Base-by-base conservation (phyloP, 2,888 invertebrate species). In the Phoenoteleia sp. region DNA sequence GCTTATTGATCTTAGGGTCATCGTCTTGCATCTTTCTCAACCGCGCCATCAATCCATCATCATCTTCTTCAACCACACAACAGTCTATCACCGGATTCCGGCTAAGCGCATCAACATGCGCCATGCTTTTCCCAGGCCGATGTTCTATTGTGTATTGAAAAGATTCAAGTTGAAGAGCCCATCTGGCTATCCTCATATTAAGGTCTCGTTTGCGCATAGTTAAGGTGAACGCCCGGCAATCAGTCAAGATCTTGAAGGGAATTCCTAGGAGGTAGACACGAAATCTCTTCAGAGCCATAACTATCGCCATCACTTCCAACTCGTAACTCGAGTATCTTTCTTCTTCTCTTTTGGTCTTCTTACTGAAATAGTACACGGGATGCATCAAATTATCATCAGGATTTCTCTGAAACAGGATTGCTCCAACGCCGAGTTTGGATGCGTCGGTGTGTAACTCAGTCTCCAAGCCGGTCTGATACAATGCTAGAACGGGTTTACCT, bases 301-400 rank as follows among this genome's bases (percentile, higher is more conserved):
- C 33, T 9, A 56, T 56, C 3, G 88, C 88, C 13, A 90, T 19
- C 0, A 88, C 87, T 47, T 88, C 88, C 0, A 90, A 42, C 75
- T 90, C 89, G 36, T 87, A 89, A 88, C 33, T 33, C 9, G 9
- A 7, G 9, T 33, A 33, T 2, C 33, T 33, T 33, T 33, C 33
- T 33, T 33, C 87, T 0, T 85, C 88, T 0, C 75, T 45, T 0
- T 86, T 86, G 0, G 89, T 89, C 29, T 88, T 89, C 6, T 85
- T 67, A 13, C 88, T 89, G 39, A 87, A 82, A 45, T 77, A 88
- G 42, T 86, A 86, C 0, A 88, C 81, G 0, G 87, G 87, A 47
- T 89, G 86, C 13, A 86, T 58, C 7, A n/a, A 6, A 6, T 29
- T 29, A 45, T 83, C 86, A 2, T 56, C 66, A n/a, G 15, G n/a